Evolutionary conservation across 2,888 invertebrate species (phyloP).

Genomic region (Heliothis peltigera): DNA sequence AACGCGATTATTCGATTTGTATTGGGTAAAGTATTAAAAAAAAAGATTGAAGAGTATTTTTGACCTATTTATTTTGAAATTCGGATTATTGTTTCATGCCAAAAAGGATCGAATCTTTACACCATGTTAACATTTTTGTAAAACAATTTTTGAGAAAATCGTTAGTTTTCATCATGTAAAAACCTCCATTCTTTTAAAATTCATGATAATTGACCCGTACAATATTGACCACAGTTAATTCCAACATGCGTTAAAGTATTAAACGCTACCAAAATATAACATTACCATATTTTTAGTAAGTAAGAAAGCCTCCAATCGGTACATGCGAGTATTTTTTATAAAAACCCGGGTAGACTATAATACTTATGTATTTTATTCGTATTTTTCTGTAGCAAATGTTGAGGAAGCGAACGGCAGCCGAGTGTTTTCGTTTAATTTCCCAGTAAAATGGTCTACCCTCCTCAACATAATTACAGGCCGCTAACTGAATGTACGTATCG

Average conservation of each 20-base stretch:
- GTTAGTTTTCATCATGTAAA: no score
- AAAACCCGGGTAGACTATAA: slow-evolving; percentile 43
- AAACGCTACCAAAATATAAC: slow-evolving; percentile 18
- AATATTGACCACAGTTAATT: slow-evolving; percentile 7
- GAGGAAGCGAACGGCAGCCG: slow-evolving; percentile 65
- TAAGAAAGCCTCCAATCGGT: slow-evolving; percentile 14
- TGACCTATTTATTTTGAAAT: no score
- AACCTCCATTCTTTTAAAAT: neutral
- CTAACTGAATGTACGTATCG: slow-evolving; percentile 79
- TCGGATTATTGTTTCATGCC: no score
- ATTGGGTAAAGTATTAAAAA: no score
- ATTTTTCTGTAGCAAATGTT: slow-evolving; percentile 63
- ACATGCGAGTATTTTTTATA: slow-evolving; percentile 14
- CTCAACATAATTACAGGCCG: slow-evolving; percentile 81
- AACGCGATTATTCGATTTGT: no score
- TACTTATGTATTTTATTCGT: slow-evolving; percentile 50
- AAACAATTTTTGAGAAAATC: no score
- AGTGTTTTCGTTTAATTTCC: slow-evolving; percentile 87
- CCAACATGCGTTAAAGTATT: slow-evolving; percentile 3
- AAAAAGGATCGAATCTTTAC: no score
- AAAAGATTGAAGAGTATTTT: no score
- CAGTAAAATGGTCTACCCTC: slow-evolving; percentile 80
- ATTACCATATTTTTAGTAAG: slow-evolving; percentile 28
- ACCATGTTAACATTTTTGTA: no score
- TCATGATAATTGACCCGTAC: neutral